Evolutionary conservation across 2,113 vertebrate species (phyloP).

Genomic region (Microcebus murinus): DNA sequence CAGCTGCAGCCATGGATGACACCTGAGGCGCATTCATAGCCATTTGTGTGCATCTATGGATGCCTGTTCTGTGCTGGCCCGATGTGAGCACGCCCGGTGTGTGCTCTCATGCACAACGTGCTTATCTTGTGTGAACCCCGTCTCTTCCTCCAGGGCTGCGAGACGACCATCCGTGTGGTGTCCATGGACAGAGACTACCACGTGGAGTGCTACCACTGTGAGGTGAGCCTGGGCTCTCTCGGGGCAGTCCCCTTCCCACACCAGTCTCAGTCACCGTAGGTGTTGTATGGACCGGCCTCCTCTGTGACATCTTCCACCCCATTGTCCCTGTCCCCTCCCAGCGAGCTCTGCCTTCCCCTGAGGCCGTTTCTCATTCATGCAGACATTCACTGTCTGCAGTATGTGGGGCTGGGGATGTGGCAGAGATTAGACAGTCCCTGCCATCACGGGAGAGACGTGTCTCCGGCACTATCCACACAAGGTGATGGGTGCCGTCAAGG

Average conservation of each 20-base stretch:
- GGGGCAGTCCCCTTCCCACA: neutral
- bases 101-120: fast-evolving
- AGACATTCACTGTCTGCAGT: neutral
- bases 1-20: fast-evolving
- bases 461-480: neutral
- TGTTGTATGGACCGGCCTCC: neutral
- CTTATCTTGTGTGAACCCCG: fast-evolving
- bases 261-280: fast-evolving
- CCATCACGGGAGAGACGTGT: too few relatives aligned
- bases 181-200: slow-evolving; percentile 99
- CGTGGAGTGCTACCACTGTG: slow-evolving; percentile 98
- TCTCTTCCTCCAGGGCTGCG: slow-evolving; percentile 90
- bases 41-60: fast-evolving
- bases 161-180: slow-evolving; percentile 97
- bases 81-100: fast-evolving
- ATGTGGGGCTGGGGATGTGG: neutral
- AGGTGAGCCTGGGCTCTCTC: slow-evolving; percentile 86
- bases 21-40: fast-evolving
- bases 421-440: neutral
- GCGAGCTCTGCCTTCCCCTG: neutral
- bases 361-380: neutral
- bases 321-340: neutral
- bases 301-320: neutral
- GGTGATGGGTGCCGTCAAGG: neutral
- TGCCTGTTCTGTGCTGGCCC: fast-evolving